These are phyloP conservation scores for Brachypterus glaber DNA, from an alignment of 2,888 invertebrate species.

Conservation along the genomic window DNA sequence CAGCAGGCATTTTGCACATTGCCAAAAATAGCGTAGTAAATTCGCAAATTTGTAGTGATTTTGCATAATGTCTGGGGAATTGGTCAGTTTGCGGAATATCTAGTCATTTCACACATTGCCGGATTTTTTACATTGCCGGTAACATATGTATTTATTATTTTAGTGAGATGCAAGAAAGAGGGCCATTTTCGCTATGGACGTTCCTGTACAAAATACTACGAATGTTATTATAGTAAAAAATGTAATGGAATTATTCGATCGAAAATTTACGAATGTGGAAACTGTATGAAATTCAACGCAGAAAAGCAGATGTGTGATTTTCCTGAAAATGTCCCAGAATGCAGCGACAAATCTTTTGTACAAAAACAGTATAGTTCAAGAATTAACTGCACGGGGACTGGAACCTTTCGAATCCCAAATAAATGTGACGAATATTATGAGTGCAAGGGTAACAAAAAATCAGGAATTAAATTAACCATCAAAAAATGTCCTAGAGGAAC, in stretches of 20 bases:
- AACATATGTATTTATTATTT: no score
- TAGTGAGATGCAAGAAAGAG: conserved; percentile 19
- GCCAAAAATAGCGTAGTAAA: no score
- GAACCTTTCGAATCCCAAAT: conserved; percentile 22
- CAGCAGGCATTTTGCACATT: no score
- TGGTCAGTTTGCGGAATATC: no score
- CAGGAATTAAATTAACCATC: conserved; percentile 14
- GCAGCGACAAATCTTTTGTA: conserved; percentile 16
- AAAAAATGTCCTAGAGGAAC: conserved; percentile 16
- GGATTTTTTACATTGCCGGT: no score
- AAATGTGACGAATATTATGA: conserved; percentile 24
- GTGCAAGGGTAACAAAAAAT: conserved; percentile 15
- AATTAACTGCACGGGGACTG: conserved; percentile 24
- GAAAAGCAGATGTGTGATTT: conserved; percentile 24
- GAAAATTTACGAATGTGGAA: conserved; percentile 22
- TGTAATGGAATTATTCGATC: conserved; percentile 17
- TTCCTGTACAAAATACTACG: conserved; percentile 26
- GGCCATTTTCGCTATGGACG: conserved; percentile 25
- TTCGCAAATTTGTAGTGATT: no score
- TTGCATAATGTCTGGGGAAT: no score
- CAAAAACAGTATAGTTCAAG: conserved; percentile 5
- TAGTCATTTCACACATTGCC: no score
- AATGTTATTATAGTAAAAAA: conserved; percentile 20
- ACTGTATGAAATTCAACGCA: conserved; percentile 30
- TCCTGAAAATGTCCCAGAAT: conserved; percentile 31